Base-by-base conservation (phyloP, 2,113 vertebrate species). In the Verasper variegatus region DNA sequence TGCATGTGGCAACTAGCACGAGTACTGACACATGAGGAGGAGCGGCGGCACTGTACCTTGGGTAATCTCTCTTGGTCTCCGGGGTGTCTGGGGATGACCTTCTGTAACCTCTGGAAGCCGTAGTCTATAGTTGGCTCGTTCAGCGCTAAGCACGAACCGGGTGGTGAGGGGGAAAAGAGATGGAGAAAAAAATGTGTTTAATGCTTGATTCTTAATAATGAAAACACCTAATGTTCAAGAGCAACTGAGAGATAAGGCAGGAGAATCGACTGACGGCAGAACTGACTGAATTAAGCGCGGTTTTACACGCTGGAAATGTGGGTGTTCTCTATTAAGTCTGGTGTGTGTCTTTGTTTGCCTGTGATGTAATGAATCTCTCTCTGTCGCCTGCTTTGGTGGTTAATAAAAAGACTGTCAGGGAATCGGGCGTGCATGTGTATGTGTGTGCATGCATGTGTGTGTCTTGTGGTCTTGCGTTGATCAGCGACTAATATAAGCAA, bases 111-210 rank as follows among this genome's bases (percentile, higher is more conserved):
- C 92, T 99, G 98, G 88, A 98, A 99, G 86, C 97, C 97, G 11
- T 99, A 99, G 93, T 98, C 97, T 86, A 99, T 99, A 93, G 97
- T 99, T 79, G 97, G 97, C 87, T 98, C 97, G 0, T 98, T 98
- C 89, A 98, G 95, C 24, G 97, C 97, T 98, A 89, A 82, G 91
- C 91, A 85, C 85, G 77, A 64, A 91, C 21, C 74, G 18, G 51
- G 20, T 51, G 47, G 47, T 51, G 42, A 74, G 37, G 51, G 60
- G 85, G 56, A 84, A 76, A 27, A 71, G 68, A 69, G 31, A 67
- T 18, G 47, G 47, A 35, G 40, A 52, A 21, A 31, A 24, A 84
- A 26, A n/a, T 1, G 7, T 40, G 51, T 78, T 81, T 73, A 72
- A 66, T 60, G 78, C 42, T 81, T 55, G 70, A 86, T 78, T 74